phyloP scores from a whole-genome alignment of 2,888 invertebrate species.

The Steinernema scapterisci region DNA sequence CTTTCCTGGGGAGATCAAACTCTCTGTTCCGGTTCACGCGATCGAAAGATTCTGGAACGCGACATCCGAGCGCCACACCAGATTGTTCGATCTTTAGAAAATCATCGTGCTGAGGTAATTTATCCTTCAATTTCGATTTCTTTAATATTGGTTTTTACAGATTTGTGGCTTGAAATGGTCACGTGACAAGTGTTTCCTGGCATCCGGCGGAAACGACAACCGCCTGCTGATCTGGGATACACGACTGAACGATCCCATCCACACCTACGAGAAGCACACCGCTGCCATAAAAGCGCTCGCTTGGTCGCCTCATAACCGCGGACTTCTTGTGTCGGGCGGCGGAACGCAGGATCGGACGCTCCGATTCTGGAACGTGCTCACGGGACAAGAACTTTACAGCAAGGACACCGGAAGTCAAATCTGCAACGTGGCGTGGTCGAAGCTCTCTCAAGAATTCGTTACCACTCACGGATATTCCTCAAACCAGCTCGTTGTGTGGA shows the following conservation, averaged over 20 bases:
- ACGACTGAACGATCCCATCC: constrained; percentile 76
- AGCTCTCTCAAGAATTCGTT: constrained; percentile 92
- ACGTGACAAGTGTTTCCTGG: constrained; percentile 92
- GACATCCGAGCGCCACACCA: constrained; percentile 84
- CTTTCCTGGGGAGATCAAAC: constrained; percentile 67
- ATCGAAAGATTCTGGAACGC: constrained; percentile 86
- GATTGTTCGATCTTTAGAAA: constrained; percentile 77
- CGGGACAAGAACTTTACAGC: constrained; percentile 95
- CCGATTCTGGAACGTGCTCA: constrained; percentile 93
- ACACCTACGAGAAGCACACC: constrained; percentile 92
- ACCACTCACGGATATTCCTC: constrained; percentile 98
- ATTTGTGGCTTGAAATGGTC: constrained; percentile 97
- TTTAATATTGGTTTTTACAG: constrained; percentile 59
- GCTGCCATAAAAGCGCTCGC: constrained; percentile 96
- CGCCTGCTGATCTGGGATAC: constrained; percentile 88
- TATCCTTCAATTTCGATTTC: background rate
- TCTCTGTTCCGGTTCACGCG: constrained; percentile 83
- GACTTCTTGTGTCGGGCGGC: constrained; percentile 92
- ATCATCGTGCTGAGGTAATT: constrained; percentile 78
- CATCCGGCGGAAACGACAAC: constrained; percentile 98
- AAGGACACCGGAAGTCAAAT: constrained; percentile 97
- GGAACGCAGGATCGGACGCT: constrained; percentile 95
- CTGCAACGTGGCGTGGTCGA: constrained; percentile 97
- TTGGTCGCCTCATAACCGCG: constrained; percentile 98
- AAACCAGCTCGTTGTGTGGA: constrained; percentile 98